Percentiles rank a stretch among this genome's conserved stretches.
Conservation (phyloP, 92 coral and sea anemone species). For the Palythoa caribaeorum region DNA sequence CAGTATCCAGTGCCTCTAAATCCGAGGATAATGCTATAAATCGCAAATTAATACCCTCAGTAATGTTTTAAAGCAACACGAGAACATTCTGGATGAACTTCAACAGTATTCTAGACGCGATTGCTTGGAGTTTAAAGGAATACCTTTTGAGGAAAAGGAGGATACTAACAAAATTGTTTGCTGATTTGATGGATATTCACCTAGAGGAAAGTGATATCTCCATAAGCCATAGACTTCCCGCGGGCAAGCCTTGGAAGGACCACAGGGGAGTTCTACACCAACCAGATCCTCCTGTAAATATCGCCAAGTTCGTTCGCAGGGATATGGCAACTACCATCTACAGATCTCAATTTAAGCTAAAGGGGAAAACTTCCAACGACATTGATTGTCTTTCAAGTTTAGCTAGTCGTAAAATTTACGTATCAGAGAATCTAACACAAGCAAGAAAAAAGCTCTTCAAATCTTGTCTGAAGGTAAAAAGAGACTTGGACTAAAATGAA, state of each 20-base stretch:
- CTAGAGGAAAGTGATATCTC: conserved; percentile 15
- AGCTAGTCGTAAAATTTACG: neutral
- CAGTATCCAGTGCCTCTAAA: neutral
- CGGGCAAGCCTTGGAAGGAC: conserved; percentile 25
- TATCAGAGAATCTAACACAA: neutral
- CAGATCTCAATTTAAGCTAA: conserved; percentile 29
- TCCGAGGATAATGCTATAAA: neutral
- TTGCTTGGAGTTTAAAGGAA: neutral
- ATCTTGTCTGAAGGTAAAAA: conserved; percentile 36
- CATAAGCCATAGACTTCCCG: conserved; percentile 24
- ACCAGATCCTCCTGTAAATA: conserved; percentile 29
- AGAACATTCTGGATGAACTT: neutral
- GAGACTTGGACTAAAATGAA: conserved; percentile 14
- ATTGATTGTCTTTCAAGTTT: conserved; percentile 8
- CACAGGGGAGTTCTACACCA: neutral
- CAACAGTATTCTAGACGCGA: neutral
- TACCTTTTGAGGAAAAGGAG: neutral
- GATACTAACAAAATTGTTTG: neutral
- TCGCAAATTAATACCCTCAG: neutral
- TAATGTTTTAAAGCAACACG: neutral
- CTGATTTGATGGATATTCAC: conserved; percentile 7
- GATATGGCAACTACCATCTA: conserved; percentile 24
- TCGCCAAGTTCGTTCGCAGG: conserved; percentile 34
- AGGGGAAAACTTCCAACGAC: conserved; percentile 28
- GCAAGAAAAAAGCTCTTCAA: conserved; percentile 16